Percentiles rank a stretch among this genome's conserved stretches.
Conservation (phyloP, 2,888 invertebrate species). For the Syrphus vitripennis region DNA sequence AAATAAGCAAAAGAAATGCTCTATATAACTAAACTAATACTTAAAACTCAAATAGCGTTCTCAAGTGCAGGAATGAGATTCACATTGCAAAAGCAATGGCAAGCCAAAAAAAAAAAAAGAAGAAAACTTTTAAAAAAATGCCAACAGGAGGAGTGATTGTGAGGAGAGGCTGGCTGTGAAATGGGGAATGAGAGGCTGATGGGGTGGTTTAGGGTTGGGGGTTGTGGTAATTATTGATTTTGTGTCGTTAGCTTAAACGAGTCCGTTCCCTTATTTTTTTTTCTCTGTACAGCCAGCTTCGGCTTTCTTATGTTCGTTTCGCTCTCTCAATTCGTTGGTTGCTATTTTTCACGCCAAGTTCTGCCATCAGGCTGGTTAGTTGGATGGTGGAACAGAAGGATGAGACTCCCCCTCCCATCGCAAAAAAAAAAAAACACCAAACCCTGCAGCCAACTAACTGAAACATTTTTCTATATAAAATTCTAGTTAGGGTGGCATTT, state of each 20-base stretch:
- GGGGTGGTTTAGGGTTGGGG: conserved; percentile 59
- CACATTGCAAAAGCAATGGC: conserved; percentile 55
- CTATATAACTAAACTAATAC: conserved; percentile 70
- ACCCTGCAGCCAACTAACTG: conserved; percentile 54
- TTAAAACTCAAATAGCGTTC: conserved; percentile 69
- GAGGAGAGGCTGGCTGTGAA: conserved; percentile 7
- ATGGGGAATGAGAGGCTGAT: neutral
- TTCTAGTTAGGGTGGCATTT: conserved; percentile 68
- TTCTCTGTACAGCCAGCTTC: conserved; percentile 7
- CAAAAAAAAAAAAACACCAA: neutral
- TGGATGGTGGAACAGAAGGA: conserved; percentile 11
- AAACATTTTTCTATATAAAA: conserved; percentile 69
- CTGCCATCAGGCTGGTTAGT: conserved; percentile 29
- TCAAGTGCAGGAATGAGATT: conserved; percentile 68
- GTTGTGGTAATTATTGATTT: conserved; percentile 76
- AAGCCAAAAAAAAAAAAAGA: conserved; percentile 13
- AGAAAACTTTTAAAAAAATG: conserved; percentile 17
- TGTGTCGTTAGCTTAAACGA: conserved; percentile 73
- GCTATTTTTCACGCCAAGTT: conserved; percentile 71
- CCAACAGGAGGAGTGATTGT: conserved; percentile 23
- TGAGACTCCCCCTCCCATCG: neutral
- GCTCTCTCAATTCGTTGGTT: conserved; percentile 62
- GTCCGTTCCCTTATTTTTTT: conserved; percentile 39
- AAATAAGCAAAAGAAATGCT: conserved; percentile 32
- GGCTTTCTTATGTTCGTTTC: conserved; percentile 53